A percentile compares a stretch with the other conserved stretches of the same genome.
These are phyloP conservation scores for Gnatocerus cornutus DNA, from an alignment of 2,888 invertebrate species.

Conservation along the genomic window DNA sequence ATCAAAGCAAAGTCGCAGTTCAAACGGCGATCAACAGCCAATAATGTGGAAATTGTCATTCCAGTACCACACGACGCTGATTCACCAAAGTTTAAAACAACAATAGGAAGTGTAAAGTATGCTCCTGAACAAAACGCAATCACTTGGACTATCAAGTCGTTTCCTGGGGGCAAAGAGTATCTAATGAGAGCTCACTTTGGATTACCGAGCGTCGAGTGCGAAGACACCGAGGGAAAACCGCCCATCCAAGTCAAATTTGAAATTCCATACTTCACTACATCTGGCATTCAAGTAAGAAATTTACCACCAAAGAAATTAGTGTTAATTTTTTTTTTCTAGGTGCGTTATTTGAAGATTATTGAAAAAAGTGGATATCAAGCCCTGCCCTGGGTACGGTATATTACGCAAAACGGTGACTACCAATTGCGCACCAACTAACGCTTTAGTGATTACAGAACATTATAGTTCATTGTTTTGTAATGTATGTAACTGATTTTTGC, in stretches of 20 bases:
- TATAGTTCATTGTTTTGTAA: conserved; percentile 14
- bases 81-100: conserved; percentile 98
- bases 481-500: conserved; percentile 25
- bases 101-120: conserved; percentile 97
- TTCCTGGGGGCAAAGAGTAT: conserved; percentile 98
- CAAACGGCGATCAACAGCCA: conserved; percentile 97
- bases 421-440: conserved; percentile 92
- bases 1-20: conserved; percentile 99
- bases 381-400: conserved; percentile 99
- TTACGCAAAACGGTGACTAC: conserved; percentile 99
- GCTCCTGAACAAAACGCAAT: conserved; percentile 97
- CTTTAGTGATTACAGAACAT: conserved; percentile 16
- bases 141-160: conserved; percentile 98
- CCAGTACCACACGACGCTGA: conserved; percentile 98
- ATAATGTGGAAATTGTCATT: conserved; percentile 98
- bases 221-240: conserved; percentile 95
- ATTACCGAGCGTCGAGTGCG: conserved; percentile 94
- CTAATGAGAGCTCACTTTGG: conserved; percentile 99
- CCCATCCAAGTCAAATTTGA: conserved; percentile 99
- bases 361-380: conserved; percentile 99
- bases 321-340: conserved; percentile 64
- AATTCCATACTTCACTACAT: conserved; percentile 99
- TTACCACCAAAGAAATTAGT: too few species aligned
- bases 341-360: conserved; percentile 96
- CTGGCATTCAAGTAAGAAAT: conserved; percentile 92